Evolutionary conservation across 2,888 invertebrate species (phyloP).

Genomic region (Tuberolachnus salignus): DNA sequence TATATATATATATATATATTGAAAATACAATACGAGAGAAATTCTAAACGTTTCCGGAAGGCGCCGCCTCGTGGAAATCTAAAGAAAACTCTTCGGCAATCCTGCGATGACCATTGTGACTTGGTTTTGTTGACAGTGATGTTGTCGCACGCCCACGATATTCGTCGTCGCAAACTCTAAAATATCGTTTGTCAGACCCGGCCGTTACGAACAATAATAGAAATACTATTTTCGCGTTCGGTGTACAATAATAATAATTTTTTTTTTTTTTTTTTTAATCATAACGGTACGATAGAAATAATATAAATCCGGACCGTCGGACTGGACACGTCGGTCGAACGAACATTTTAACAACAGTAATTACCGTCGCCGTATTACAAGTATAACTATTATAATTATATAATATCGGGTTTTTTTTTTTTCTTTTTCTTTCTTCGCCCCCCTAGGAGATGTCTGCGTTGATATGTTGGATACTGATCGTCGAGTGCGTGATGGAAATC

Average conservation of each 20-base stretch:
- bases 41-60: slow-evolving; percentile 18
- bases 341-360: too few relatives aligned
- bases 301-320: too few relatives aligned
- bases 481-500: slow-evolving; percentile 20
- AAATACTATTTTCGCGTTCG: too few relatives aligned
- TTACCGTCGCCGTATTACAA: too few relatives aligned
- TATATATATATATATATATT: too few relatives aligned
- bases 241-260: too few relatives aligned
- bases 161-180: background rate
- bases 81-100: background rate
- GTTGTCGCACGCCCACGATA: background rate
- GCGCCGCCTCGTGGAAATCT: background rate
- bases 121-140: background rate
- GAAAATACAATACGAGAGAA: slow-evolving; percentile 9
- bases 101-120: background rate
- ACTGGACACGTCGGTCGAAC: too few relatives aligned
- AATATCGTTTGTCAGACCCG: too few relatives aligned
- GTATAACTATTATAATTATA: too few relatives aligned
- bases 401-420: background rate
- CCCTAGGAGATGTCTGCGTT: background rate
- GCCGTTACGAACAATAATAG: too few relatives aligned
- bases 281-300: too few relatives aligned
- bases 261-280: too few relatives aligned
- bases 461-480: slow-evolving; percentile 20
- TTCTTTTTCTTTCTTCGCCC: background rate